Percentiles rank a stretch among this genome's conserved stretches.
phyloP scores from a whole-genome alignment of 2,113 vertebrate species.

The Ageneiosus marmoratus region DNA sequence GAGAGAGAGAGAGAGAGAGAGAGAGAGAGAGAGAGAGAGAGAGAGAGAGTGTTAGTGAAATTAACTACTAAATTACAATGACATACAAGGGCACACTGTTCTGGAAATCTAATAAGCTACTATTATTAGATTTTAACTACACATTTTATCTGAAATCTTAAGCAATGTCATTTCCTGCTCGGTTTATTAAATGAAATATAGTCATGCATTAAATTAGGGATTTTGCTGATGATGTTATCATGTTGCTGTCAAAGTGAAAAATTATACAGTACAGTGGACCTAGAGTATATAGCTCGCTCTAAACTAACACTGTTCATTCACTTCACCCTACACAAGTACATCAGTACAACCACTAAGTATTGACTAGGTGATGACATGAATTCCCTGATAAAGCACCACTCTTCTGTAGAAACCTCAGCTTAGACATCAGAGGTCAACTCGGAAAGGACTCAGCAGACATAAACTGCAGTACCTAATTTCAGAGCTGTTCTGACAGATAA shows the following conservation, averaged over 20 bases:
- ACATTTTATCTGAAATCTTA: conserved; percentile 15
- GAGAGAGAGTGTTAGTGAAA: not conserved
- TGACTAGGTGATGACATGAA: not conserved
- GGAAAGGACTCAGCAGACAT: not conserved
- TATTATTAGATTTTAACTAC: conserved; percentile 1
- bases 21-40: conserved; percentile 5
- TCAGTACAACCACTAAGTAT: not conserved
- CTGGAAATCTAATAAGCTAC: conserved; percentile 15
- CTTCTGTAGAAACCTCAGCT: not conserved
- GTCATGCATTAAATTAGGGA: not conserved
- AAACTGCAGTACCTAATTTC: not conserved
- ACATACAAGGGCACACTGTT: conserved; percentile 19
- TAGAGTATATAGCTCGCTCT: not conserved
- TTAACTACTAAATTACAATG: conserved; percentile 17
- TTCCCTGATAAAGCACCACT: not conserved
- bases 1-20: not conserved
- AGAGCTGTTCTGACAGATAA: not conserved
- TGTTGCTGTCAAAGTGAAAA: conserved; percentile 20
- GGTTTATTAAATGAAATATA: conserved; percentile 11
- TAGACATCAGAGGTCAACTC: not conserved
- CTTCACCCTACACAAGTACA: not conserved
- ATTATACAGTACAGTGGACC: not conserved
- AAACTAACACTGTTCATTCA: not conserved
- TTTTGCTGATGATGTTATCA: conserved; percentile 7
- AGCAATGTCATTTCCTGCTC: not conserved